A percentile compares a stretch with the other conserved stretches of the same genome.
Conservation (phyloP, 2,888 invertebrate genomes). For the Pogonocherus hispidulus region DNA sequence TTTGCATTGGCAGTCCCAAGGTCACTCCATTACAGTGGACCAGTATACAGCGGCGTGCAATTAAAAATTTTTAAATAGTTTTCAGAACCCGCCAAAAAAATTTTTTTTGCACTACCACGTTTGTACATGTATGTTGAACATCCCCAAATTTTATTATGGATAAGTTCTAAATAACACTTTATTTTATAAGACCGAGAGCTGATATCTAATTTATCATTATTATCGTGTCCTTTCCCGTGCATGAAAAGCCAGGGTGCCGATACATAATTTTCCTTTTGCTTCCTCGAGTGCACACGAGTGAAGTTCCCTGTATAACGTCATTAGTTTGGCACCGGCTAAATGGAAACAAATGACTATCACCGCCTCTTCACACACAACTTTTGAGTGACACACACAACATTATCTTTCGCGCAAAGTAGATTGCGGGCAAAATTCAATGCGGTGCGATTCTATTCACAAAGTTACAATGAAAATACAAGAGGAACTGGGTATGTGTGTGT, state of each 20-base stretch:
- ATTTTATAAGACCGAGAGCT: neutral
- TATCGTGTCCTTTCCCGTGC: neutral
- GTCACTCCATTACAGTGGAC: too few species aligned
- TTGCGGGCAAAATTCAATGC: neutral
- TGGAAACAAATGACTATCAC: slow-evolving; percentile 22
- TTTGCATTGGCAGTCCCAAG: too few species aligned
- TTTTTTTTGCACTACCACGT: too few species aligned
- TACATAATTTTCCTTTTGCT: slow-evolving; percentile 31
- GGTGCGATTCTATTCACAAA: neutral
- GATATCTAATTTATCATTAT: slow-evolving; percentile 22
- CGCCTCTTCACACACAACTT: slow-evolving; percentile 1
- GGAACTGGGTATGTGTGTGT: too few species aligned
- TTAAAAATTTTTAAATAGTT: too few species aligned
- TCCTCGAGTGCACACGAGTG: slow-evolving; percentile 16
- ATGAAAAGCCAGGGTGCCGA: slow-evolving; percentile 19
- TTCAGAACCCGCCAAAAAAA: too few species aligned
- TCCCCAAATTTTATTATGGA: too few species aligned
- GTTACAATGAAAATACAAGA: neutral
- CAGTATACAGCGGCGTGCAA: too few species aligned
- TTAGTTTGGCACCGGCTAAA: slow-evolving; percentile 13
- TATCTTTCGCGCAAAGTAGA: neutral
- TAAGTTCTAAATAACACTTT: too few species aligned
- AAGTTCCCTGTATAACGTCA: slow-evolving; percentile 2
- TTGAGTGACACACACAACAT: neutral
- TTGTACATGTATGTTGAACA: too few species aligned